Percentiles rank a stretch among this genome's conserved stretches.
phyloP scores from a whole-genome alignment of 2,797 vertebrate species.

The Leontocebus nigricollis region DNA sequence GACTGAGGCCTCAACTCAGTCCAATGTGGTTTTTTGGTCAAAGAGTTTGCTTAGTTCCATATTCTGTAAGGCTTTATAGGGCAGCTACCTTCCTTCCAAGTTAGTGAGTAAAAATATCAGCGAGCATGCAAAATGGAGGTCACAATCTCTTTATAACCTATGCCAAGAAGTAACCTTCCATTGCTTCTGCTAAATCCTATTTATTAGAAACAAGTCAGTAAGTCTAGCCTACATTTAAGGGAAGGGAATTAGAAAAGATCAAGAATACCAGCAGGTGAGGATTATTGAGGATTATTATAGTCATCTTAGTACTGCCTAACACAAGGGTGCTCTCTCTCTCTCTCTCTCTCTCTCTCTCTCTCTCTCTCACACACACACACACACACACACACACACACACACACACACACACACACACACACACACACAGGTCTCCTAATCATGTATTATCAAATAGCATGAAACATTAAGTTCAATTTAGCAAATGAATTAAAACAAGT shows the following conservation, averaged over 20 bases:
- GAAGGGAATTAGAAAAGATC: neutral
- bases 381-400: no score
- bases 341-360: no score
- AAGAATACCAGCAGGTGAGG: neutral
- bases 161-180: neutral
- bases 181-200: neutral
- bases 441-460: neutral
- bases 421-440: neutral
- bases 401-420: neutral
- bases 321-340: neutral
- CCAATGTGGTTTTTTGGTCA: neutral
- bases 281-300: neutral
- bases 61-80: neutral
- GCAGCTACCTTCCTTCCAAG: neutral
- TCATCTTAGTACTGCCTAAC: neutral
- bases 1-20: neutral
- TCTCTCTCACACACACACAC: no score
- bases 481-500: neutral
- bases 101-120: neutral
- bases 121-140: neutral
- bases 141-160: neutral
- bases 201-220: neutral
- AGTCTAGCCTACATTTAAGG: neutral
- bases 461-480: neutral
- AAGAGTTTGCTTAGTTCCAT: neutral